Percentiles rank a stretch among this genome's conserved stretches.
These are phyloP conservation scores for Bambusicola thoracicus DNA, from an alignment of 2,113 vertebrate genomes.

Conservation along the genomic window DNA sequence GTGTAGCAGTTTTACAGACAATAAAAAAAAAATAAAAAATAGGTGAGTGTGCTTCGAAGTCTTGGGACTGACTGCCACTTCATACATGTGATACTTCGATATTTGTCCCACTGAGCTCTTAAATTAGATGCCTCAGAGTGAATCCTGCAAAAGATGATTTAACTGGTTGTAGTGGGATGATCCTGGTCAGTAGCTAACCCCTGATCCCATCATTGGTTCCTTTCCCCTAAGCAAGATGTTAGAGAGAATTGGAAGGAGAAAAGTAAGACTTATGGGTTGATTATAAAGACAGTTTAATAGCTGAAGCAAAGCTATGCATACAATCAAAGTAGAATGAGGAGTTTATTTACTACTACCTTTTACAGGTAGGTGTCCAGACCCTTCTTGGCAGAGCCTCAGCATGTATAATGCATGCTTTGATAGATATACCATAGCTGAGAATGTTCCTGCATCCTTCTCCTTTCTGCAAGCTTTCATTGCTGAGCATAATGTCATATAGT, in stretches of 20 bases:
- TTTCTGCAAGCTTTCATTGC: background rate
- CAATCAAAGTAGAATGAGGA: background rate
- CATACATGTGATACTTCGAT: background rate
- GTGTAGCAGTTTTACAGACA: background rate
- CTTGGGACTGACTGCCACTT: background rate
- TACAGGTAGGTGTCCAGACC: background rate
- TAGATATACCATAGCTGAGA: fast-evolving
- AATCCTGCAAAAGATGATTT: background rate
- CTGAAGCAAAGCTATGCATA: background rate
- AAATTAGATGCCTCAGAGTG: background rate
- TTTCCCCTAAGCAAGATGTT: background rate
- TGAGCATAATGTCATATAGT: background rate
- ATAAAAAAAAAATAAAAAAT: background rate
- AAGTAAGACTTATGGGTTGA: background rate
- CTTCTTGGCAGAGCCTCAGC: background rate
- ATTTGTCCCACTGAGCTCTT: background rate
- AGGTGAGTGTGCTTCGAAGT: background rate
- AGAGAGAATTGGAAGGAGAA: background rate
- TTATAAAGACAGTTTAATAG: background rate
- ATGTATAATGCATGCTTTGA: fast-evolving
- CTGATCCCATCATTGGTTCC: background rate
- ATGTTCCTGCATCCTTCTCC: background rate
- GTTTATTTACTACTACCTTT: background rate
- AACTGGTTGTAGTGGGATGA: background rate
- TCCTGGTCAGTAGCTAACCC: background rate